Evolutionary conservation across 2,113 vertebrate genomes (phyloP).

Genomic region (Eclectus roratus): DNA sequence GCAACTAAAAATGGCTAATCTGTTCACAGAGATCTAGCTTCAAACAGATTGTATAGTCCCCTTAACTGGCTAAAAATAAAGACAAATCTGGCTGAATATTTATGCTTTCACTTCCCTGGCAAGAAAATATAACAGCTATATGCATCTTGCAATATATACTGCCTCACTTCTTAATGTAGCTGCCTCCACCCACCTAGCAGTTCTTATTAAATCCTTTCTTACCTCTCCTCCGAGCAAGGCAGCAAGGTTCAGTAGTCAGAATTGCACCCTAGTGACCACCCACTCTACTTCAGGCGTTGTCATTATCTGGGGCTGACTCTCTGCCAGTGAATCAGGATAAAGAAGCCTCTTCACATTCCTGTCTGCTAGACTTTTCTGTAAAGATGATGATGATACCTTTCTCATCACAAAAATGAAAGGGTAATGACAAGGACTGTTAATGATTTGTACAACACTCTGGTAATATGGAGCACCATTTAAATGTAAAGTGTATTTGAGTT

Average conservation of each 20-base stretch:
- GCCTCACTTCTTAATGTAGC: neutral
- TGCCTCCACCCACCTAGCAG: neutral
- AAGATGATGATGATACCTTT: neutral
- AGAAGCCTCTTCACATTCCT: neutral
- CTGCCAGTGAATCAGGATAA: neutral
- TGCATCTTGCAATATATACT: neutral
- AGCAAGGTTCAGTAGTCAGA: neutral
- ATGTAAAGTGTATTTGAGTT: neutral
- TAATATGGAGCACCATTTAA: neutral
- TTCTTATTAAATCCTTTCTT: neutral
- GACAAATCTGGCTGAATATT: neutral
- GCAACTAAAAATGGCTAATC: neutral
- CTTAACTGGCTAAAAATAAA: neutral
- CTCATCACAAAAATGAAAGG: neutral
- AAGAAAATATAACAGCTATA: neutral
- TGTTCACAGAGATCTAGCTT: neutral
- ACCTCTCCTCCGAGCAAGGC: neutral
- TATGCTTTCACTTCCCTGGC: neutral
- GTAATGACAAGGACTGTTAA: neutral
- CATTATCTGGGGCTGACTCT: neutral
- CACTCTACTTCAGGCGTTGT: rapidly evolving
- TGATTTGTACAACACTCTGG: neutral
- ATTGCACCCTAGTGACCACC: neutral
- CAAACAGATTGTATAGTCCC: neutral
- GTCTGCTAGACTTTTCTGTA: neutral